Evolutionary conservation across 2,888 invertebrate genomes (phyloP), one percentile per base, ranked within the genome.

Genomic region (Acanthacorydalis orientalis): DNA sequence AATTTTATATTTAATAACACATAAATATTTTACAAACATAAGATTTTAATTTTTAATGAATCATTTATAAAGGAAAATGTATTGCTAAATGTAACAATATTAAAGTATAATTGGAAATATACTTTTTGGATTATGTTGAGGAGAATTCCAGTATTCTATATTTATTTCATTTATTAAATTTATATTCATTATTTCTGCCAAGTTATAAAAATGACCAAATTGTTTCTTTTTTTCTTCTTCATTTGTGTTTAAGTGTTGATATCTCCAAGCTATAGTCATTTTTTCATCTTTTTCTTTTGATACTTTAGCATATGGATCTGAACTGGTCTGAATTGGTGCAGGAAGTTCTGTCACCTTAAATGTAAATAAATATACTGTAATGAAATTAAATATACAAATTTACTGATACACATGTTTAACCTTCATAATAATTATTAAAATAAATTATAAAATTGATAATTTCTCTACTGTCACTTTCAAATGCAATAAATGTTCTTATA

Each of bases 241-340:
- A 55, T 57, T 68, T 49, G 75, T 69, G 32, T 74, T 75, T 53
- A 87, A 70, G 51, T 85, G 80, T 60, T 86, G 82, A 64, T 92
- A 92, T 50, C 91, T 72, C 85, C 91, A 92, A 1, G 92, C 92
- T 61, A 92, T 92, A 61, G 82, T 81, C 78, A 92, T 79, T 55
- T 81, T 77, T 53, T 75, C 73, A 35, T 67, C 57, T 42, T 60
- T 53, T n/a, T 50, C 49, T 14, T 53, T 50, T 9, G 54, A 50
- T 8, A 48, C 43, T 44, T 34, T 35, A 14, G 14, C 57, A 8
- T 56, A 56, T 49, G n/a, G 47, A 33, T 57, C 63, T 43, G 56
- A 53, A 51, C 70, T 70, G 55, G 68, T 68, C 48, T 68, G 64
- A 51, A 68, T 66, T 46, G 72, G 66, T 50, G 78, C 75, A 44